Conservation (phyloP, 2,888 invertebrate species). For the Cylindroiulus punctatus region DNA sequence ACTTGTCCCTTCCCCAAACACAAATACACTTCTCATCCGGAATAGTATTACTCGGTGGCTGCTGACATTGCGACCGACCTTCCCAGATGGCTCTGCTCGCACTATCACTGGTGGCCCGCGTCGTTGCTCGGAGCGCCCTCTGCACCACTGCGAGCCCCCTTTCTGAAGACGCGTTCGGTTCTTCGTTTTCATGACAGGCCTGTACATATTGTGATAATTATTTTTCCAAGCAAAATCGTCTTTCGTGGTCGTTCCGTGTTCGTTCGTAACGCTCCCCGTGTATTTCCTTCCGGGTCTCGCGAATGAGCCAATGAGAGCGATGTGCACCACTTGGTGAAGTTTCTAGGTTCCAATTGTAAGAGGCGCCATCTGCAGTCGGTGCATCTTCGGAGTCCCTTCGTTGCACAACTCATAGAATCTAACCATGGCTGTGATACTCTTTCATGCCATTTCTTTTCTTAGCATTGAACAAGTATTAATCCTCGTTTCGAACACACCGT, state of each 20-base stretch:
- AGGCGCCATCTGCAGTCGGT: not conserved
- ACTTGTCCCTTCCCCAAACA: not conserved
- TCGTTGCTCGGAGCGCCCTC: not conserved
- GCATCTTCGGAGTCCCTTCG: not conserved
- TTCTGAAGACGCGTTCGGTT: not conserved
- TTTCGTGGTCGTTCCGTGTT: not conserved
- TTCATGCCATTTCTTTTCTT: not conserved
- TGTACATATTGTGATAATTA: slow-evolving; percentile 50
- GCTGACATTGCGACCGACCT: not conserved
- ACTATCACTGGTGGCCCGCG: not conserved
- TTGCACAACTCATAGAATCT: not conserved
- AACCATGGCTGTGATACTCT: not conserved
- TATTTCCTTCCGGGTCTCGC: no score
- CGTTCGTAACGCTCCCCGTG: not conserved
- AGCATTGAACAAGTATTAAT: not conserved
- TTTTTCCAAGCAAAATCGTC: slow-evolving; percentile 31
- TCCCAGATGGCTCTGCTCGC: not conserved
- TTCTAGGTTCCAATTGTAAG: no score
- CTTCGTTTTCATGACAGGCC: slow-evolving; percentile 17
- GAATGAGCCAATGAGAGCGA: no score
- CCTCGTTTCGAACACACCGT: no score
- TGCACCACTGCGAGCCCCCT: not conserved
- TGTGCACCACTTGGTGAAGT: no score
- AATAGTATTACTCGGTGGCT: not conserved
- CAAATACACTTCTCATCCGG: no score